Conservation (phyloP, 2,888 invertebrate genomes). For the Biston stratarius region DNA sequence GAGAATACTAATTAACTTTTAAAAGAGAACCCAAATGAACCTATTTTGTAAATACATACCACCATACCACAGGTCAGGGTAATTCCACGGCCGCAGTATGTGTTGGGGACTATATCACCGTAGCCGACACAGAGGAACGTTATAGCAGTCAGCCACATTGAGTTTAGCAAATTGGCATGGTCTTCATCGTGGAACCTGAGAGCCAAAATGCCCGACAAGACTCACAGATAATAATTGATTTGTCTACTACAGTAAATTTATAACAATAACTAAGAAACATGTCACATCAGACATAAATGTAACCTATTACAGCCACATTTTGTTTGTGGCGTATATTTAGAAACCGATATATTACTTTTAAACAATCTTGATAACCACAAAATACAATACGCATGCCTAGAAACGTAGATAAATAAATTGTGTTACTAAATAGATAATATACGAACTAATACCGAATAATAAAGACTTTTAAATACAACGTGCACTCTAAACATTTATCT, state of each 20-base stretch:
- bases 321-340: slow-evolving; percentile 14
- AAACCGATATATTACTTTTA: neutral
- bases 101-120: slow-evolving; percentile 99
- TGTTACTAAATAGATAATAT: slow-evolving; percentile 72
- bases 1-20: slow-evolving; percentile 51
- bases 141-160: slow-evolving; percentile 99
- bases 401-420: slow-evolving; percentile 67
- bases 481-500: slow-evolving; percentile 84
- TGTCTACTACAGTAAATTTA: slow-evolving; percentile 43
- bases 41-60: slow-evolving; percentile 91
- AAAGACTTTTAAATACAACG: slow-evolving; percentile 76
- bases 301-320: slow-evolving; percentile 16
- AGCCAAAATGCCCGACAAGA: slow-evolving; percentile 86
- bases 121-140: slow-evolving; percentile 99
- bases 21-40: slow-evolving; percentile 69
- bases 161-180: slow-evolving; percentile 99
- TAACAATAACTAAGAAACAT: slow-evolving; percentile 39
- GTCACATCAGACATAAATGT: slow-evolving; percentile 34
- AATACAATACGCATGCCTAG: slow-evolving; percentile 70
- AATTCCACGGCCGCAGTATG: slow-evolving; percentile 99
- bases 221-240: slow-evolving; percentile 78
- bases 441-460: slow-evolving; percentile 69
- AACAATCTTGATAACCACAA: slow-evolving; percentile 40
- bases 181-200: slow-evolving; percentile 98
- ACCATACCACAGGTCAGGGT: slow-evolving; percentile 99